Base-by-base conservation (phyloP, 2,797 vertebrate genomes). In the Xiphorhynchus erythropygius region DNA sequence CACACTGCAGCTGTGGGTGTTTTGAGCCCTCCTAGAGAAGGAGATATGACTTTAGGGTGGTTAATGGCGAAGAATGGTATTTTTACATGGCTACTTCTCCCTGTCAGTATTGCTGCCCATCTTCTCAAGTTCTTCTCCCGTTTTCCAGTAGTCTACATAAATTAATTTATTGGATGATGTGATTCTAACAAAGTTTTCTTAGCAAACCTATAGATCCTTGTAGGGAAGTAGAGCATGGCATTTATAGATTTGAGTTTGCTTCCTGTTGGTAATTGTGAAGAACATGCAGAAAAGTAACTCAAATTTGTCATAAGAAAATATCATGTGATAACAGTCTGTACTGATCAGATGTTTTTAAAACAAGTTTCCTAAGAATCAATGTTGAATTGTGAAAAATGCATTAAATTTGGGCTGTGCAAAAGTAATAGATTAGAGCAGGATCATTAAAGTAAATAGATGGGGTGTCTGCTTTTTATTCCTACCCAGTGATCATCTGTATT, bases 171-270 rank as follows among this genome's bases (percentile, higher is more conserved):
- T 42, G 59, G 47, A 28, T 41, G 7, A 4, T 69, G 18, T 64
- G 18, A 23, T 49, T 77, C 28, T 56, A 41, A 17, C 10, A 27
- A 52, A 65, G 3, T 35, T 71, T 59, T 63, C 16, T n/a, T 16
- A 50, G 18, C 27, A 8, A 33, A 75, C 10, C 8, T 68, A 4
- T 14, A 35, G 53, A 49, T 16, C 5, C 9, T 83, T 42, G 27
- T 71, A 68, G 2, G 55, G 18, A 22, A 8, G 1, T 46, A 3
- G 6, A 50, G 11, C 0, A 7, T 8, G 13, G 27, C 15, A 55
- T 60, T n/a, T 35, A 9, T 9, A 27, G 33, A 9, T 74, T 18
- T 44, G 37, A 3, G 27, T 65, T 76, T 77, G 41, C 8, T 86
- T 39, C n/a, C 21, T 71, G 8, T 42, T 37, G 5, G 16, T 63